Conservation (phyloP, 1,140 invertebrate genomes). For the Eurosta solidaginis region DNA sequence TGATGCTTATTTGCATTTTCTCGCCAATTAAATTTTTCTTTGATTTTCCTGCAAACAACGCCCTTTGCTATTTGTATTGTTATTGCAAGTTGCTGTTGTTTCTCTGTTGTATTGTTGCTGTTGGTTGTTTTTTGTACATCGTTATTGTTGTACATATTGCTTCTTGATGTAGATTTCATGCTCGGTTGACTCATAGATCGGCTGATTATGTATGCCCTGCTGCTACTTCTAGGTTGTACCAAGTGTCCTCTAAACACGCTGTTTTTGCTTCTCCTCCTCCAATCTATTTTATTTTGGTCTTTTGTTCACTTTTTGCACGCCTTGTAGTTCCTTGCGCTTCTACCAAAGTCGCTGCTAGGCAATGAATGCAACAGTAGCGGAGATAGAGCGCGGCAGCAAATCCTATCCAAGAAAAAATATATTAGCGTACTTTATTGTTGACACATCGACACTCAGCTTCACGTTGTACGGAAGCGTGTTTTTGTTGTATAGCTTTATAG, state of each 20-base stretch:
- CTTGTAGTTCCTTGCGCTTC: neutral
- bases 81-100: neutral
- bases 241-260: neutral
- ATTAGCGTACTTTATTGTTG: constrained; percentile 29
- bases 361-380: too few species aligned
- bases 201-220: neutral
- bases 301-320: neutral
- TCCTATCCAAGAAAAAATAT: constrained; percentile 25
- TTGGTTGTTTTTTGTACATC: neutral
- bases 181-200: neutral
- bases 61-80: neutral
- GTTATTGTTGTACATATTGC: neutral
- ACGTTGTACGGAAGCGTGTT: neutral
- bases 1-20: neutral
- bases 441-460: constrained; percentile 11
- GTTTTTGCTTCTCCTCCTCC: neutral
- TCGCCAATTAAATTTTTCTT: neutral
- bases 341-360: neutral
- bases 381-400: neutral
- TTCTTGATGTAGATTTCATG: neutral
- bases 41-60: neutral
- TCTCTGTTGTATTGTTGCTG: neutral
- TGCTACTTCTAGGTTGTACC: neutral
- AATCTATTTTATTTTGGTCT: neutral
- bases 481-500: neutral